These are phyloP conservation scores for Caenorhabditis sulstoni DNA, from an alignment of 2,888 invertebrate species.

Conservation along the genomic window DNA sequence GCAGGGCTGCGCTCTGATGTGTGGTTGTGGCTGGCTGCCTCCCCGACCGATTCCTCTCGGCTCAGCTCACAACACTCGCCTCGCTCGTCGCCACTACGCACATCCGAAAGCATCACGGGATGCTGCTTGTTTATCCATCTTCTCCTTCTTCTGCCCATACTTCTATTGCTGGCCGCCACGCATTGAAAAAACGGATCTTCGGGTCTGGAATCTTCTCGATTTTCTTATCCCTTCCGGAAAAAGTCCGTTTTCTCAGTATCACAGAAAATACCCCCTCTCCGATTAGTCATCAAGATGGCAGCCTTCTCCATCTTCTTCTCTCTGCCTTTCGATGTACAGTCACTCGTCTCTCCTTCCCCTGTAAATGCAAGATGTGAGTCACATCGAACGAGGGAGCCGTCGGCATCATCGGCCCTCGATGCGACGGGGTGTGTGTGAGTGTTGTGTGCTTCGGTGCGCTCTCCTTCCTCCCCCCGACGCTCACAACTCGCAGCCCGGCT, in stretches of 20 bases:
- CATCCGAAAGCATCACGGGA: constrained; percentile 12
- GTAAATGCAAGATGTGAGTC: too few relatives aligned
- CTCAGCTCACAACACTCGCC: constrained; percentile 20
- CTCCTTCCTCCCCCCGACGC: constrained; percentile 24
- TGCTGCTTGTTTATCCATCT: constrained; percentile 17
- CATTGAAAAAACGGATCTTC: too few relatives aligned
- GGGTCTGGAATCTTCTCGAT: too few relatives aligned
- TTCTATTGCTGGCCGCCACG: not conserved
- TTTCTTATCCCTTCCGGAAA: too few relatives aligned
- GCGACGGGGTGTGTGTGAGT: constrained; percentile 43
- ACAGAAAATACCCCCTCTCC: too few relatives aligned
- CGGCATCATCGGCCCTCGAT: constrained; percentile 41
- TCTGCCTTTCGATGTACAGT: too few relatives aligned
- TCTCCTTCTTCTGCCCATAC: not conserved
- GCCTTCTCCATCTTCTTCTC: not conserved
- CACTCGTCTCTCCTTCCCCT: too few relatives aligned
- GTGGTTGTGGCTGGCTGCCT: constrained; percentile 35
- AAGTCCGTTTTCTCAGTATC: too few relatives aligned
- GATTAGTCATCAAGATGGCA: too few relatives aligned
- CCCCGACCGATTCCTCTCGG: constrained; percentile 37
- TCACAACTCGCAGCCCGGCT: constrained; percentile 50
- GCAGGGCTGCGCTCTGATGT: constrained; percentile 12
- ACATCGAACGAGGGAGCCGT: constrained; percentile 35
- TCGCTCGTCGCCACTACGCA: not conserved
- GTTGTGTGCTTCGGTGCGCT: constrained; percentile 52